Evolutionary conservation across 1,140 invertebrate genomes (phyloP), one percentile per base, ranked within the genome.

Genomic region (Drosophila parvula): DNA sequence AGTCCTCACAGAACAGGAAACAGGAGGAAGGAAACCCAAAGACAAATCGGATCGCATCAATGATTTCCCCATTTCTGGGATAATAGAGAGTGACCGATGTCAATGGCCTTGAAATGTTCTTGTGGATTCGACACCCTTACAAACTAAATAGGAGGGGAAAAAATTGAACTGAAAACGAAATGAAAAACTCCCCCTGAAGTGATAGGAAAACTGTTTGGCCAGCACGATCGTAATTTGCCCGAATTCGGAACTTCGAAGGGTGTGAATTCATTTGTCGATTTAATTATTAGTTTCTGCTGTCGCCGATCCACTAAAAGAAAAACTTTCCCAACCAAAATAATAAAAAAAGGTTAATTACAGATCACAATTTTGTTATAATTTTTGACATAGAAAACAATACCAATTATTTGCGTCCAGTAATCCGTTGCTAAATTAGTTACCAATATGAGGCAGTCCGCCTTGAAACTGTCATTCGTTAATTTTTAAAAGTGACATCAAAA

Each of bases 251-350:
- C 43, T 32, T 30, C n/a, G 48, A 45, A 78, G 75, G 75, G 75
- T 78, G 75, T 78, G 75, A 86, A 86, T 88, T 77, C 76, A 88
- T 88, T 86, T 88, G 83, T 86, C 65, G 83, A 79, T 76, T 79
- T 86, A 86, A 86, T 88, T 86, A 86, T 88, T 81, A 79, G 68
- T 81, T 81, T 51, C 50, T 78, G 74, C 22, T 78, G 28, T 11
- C 9, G 51, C 27, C 0, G 10, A 10, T 51, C 32, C 65, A 69
- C 65, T 69, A 1, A 8, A n/a, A 67, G n/a, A 16, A 51, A 64
- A 64, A 8, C n/a, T 0, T 7, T 30, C 0, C 30, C 30, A 5
- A 30, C 5, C 5, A 30, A 30, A 30, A 8, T 30, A 30, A 30
- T 0, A 30, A 30, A 8, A 11, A 38, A n/a, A n/a, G n/a, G n/a